Evolutionary conservation across 2,888 invertebrate genomes (phyloP), one percentile per base, ranked within the genome.

Genomic region (Allacma fusca): DNA sequence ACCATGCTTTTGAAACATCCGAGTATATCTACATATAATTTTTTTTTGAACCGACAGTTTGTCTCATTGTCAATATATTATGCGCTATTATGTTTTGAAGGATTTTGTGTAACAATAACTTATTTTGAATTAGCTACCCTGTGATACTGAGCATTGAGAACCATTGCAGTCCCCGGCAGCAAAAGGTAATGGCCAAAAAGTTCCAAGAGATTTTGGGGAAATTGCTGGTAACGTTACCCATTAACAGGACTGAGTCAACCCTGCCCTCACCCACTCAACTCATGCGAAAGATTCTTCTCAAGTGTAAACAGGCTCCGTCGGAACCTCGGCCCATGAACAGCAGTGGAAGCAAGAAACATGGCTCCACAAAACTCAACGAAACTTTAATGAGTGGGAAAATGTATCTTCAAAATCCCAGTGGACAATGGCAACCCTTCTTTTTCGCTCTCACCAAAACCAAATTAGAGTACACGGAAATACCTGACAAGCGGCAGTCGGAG

Each of bases 1-100:
- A 97, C 83, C 94, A 98, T 86, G 98, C 98, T 0, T 99, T 98
- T 88, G 90, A 92, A 0, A 92, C 93, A 0, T 96, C 97, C 0
- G 95, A 96, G 90, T 92, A 87, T 87, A 90, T 87, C 13, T 40
- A 9, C 13, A 40, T 9, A 40, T 40, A 9, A 40, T 40, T 40
- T 40, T 40, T 40, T 40, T 40, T 40, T 13, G 7, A 9, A 40
- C 5, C 5, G 34, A 34, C 34, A 34, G 9, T 34, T 34, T 28
- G 19, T 5, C 65, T 23, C 59, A 21, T 13, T n/a, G 59, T 4
- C 59, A 21, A 23, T 21, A n/a, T n/a, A n/a, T 59, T 59, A 7
- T 59, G n/a, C 23, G 5, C n/a, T n/a, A n/a, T n/a, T n/a, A n/a
- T n/a, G n/a, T n/a, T n/a, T n/a, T n/a, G n/a, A n/a, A 59, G 4